phyloP scores from a whole-genome alignment of 2,797 vertebrate genomes.

The Notolepis coatsorum region DNA sequence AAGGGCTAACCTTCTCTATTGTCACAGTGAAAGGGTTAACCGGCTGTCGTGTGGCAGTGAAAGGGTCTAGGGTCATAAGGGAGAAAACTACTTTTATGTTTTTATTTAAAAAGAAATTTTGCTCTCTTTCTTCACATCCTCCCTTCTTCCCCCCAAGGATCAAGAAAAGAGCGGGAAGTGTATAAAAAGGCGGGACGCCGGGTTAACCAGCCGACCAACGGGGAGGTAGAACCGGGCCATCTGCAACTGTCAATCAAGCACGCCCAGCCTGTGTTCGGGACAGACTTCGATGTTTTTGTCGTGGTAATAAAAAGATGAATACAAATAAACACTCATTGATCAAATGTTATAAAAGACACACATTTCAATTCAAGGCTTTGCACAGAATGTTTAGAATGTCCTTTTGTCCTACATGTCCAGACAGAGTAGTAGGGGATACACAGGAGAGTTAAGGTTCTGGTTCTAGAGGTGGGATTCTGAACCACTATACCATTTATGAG shows the following conservation, averaged over 20 bases:
- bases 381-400: neutral
- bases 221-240: neutral
- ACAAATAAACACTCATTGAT: neutral
- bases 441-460: too few relatives aligned
- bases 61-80: too few relatives aligned
- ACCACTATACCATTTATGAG: neutral
- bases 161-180: conserved; percentile 79
- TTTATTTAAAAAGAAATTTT: too few relatives aligned
- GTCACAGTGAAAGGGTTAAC: too few relatives aligned
- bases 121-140: too few relatives aligned
- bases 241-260: conserved; percentile 77
- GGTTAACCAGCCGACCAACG: neutral
- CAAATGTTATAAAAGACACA: neutral
- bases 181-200: conserved; percentile 73
- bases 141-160: conserved; percentile 65
- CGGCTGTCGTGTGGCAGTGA: too few relatives aligned
- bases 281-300: conserved; percentile 82
- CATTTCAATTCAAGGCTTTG: too few relatives aligned
- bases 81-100: too few relatives aligned
- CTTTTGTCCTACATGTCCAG: too few relatives aligned
- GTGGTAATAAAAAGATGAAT: conserved; percentile 75
- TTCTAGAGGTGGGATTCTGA: too few relatives aligned
- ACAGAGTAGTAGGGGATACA: too few relatives aligned
- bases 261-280: conserved; percentile 74
- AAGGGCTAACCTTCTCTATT: too few relatives aligned